Evolutionary conservation across 2,888 invertebrate species (phyloP).

Genomic region (Pemphredon lugubris): DNA sequence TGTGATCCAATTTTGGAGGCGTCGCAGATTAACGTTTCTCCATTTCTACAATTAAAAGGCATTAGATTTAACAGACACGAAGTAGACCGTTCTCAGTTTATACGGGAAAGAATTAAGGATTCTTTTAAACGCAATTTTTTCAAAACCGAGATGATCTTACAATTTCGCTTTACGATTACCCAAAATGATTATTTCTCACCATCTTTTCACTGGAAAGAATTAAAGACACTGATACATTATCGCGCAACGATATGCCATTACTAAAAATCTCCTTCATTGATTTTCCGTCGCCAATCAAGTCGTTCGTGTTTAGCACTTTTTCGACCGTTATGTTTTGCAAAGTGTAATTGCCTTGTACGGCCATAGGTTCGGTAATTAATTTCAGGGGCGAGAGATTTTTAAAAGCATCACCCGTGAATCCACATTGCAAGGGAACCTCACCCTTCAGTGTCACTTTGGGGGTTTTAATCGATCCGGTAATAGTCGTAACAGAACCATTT

Average conservation of each 20-base stretch:
- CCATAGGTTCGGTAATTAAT: conserved; percentile 79
- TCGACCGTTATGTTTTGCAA: conserved; percentile 82
- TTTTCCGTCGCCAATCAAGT: conserved; percentile 72
- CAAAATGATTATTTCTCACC: conserved; percentile 75
- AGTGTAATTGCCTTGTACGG: conserved; percentile 78
- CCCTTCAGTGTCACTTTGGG: conserved; percentile 70
- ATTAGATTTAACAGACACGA: too few relatives aligned
- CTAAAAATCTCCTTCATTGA: conserved; percentile 75
- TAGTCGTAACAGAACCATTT: conserved; percentile 51
- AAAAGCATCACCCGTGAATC: conserved; percentile 80
- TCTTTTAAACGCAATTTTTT: too few relatives aligned
- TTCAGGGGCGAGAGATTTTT: conserved; percentile 81
- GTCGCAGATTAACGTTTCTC: conserved; percentile 80
- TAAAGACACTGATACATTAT: conserved; percentile 76
- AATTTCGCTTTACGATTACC: too few relatives aligned
- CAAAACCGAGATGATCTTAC: too few relatives aligned
- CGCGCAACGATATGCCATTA: conserved; percentile 75
- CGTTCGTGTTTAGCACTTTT: conserved; percentile 74
- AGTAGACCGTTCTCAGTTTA: neutral
- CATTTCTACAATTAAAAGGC: conserved; percentile 66
- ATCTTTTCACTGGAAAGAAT: conserved; percentile 76
- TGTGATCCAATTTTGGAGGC: conserved; percentile 77
- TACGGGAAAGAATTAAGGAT: too few relatives aligned
- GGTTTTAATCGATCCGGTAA: conserved; percentile 62
- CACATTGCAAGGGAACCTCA: conserved; percentile 81